Base-by-base conservation (phyloP, 2,797 vertebrate species). In the Mycteria americana region DNA sequence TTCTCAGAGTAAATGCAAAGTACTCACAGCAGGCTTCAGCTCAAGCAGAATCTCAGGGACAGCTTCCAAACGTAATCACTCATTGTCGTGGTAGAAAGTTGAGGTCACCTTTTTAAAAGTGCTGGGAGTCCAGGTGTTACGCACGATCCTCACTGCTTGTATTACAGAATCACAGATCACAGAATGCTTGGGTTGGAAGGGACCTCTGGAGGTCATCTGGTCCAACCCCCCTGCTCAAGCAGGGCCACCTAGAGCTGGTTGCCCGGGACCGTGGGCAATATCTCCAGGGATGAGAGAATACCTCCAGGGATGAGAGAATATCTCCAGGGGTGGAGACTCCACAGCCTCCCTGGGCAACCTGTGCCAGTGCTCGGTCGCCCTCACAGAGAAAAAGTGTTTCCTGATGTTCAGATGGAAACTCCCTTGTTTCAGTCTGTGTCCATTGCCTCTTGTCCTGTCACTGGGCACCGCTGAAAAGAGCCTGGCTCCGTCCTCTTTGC, bases 1-100 rank as follows among this genome's bases (percentile, higher is more conserved):
- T 95, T 95, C 80, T 74, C 89, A 70, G 72, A 89, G 75, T 74
- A 96, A 94, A 97, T 92, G 95, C 88, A 94, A 95, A 97, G 43
- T 72, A 72, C 17, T 74, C 39, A 53, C 60, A 94, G 86, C 53
- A 93, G 72, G 81, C 65, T 96, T 88, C 68, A 89, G 53, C 75
- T 93, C 50, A 67, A 93, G 78, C 81, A 95, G 81, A 91, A 87
- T 89, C 68, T 89, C 88, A 89, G 93, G 83, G 72, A 85, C 24
- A 50, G 27, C 46, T 94, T 95, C 90, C 93, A 94, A 91, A 80
- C 14, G 56, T 64, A 77, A 85, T 93, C 81, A 77, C 4, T 89
- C 64, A 64, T 67, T 95, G 92, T 89, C 17, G 2, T 18, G 51
- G 76, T 7, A 88, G 65, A 73, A 96, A 86, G 51, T 45, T 74